Base-by-base conservation (phyloP, 1,140 invertebrate species). In the Drosophila jambulina region DNA sequence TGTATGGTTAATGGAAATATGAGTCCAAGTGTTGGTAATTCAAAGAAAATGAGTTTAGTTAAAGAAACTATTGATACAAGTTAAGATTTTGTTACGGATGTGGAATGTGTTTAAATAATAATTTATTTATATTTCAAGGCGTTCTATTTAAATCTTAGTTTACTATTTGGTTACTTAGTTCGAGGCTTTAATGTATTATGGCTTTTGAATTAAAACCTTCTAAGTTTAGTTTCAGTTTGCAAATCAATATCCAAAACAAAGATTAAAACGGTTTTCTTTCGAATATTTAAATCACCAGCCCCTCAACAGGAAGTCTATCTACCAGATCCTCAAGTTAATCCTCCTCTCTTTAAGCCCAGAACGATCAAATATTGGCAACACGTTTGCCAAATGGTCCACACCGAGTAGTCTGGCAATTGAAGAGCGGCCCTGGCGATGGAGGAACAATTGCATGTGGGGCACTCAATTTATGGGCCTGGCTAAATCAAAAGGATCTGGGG, bases 361-460 rank as follows among this genome's bases (percentile, higher is more conserved):
- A 49, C 38, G 43, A 75, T 57, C 75, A 53, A 72, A 43, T 34
- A 65, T 59, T 71, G 54, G 67, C 62, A 70, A 67, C 70, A 72
- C 58, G 46, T 65, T 74, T 42, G 34, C 48, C 64, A 17, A 78
- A 78, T 70, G 75, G 42, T 36, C 19, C 43, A 43, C 21, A 23
- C 29, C 48, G 23, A 48, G 40, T 56, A 56, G 57, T 54, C 48
- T 13, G 38, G 61, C 72, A 82, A 86, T 82, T 86, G 78, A 79
- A 79, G 77, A 60, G 46, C 45, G 32, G 10, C 45, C 21, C 36
- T 19, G 48, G 53, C 56, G 56, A 36, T 42, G 62, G 32, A 19
- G 69, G 80, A 78, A 88, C 83, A 88, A 88, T 88, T 90, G 84
- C 54, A 84, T 60, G 80, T 88, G 85, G 74, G 51, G 53, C 54